Evolutionary conservation across 2,888 invertebrate genomes (phyloP), one percentile per base, ranked within the genome.

Genomic region (Xanthia togata): DNA sequence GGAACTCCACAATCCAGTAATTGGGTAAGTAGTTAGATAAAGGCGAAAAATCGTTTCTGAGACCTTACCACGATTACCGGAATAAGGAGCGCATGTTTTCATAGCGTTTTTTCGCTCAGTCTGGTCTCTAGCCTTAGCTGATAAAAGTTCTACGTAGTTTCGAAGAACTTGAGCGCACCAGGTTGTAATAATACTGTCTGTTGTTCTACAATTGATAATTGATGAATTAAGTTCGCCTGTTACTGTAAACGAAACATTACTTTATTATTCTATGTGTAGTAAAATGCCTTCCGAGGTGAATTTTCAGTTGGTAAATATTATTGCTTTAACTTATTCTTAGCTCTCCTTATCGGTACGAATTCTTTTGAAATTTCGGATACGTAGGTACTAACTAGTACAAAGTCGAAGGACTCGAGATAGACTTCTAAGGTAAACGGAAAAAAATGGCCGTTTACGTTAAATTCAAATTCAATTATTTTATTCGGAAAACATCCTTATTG

Each of bases 131-230:
- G 6, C 6, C 57, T 41, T 57, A 76, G 8, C 57, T 31, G 60
- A 62, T 55, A 71, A 72, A 64, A 67, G 62, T 6, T 55, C 47
- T 14, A 4, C 23, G 5, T 47, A 23, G 12, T 47, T 60, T n/a
- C 12, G 20, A n/a, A 62, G 26, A 55, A 77, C 12, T 69, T 53
- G 1, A 38, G n/a, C 31, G n/a, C n/a, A 62, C 8, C 20, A 41
- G 6, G 4, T 80, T 50, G 23, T 38, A 80, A 80, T 72, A 78
- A 78, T 17, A 78, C 14, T 1, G 38, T 41, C 0, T 73, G 73
- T 80, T 78, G n/a, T 64, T 57, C n/a, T n/a, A 26, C 4, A 35
- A 72, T 80, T 72, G 31, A 63, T 26, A 73, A 64, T 17, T 50
- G 55, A 72, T 73, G n/a, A 70, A 55, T 63, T 17, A 11, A 71